Base-by-base conservation (phyloP, 2,113 vertebrate species). In the Trogon melanurus region DNA sequence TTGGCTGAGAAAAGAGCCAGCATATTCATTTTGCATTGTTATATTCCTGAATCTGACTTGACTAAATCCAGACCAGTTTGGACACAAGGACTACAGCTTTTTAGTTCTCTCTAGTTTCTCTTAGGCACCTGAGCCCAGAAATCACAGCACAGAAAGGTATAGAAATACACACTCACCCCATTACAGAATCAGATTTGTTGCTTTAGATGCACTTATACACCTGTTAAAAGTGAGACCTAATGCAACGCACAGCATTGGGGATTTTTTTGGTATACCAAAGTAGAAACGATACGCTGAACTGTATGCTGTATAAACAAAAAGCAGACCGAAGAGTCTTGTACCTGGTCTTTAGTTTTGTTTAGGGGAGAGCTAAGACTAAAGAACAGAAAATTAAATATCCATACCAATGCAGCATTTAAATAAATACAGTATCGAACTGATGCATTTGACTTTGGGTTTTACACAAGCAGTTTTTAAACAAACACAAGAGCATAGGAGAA, bases 401-500 rank as follows among this genome's bases (percentile, higher is more conserved):
- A 64, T 72, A 65, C 16, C 27, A 54, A 47, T 9, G 16, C 22
- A 64, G 34, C n/a, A 36, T 80, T 79, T 30, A 66, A 74, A 74
- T 62, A 94, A 89, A 64, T 15, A 9, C 83, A 50, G 29, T 25
- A 84, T 47, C 41, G 95, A 74, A 73, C 15, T 5, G 11, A 41
- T 5, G 6, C 54, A n/a, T 3, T 7, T 9, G 6, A 54, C 45
- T 71, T 70, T n/a, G 72, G 51, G 53, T 70, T 21, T 96, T 66
- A 54, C 22, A 34, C 36, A 78, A 90, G 74, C 60, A 70, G 51
- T 32, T 95, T 92, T 79, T n/a, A 88, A 88, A 85, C 75, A 89
- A 95, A 95, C 69, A 88, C 62, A 76, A 50, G 22, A 62, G 34
- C 48, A 38, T 29, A 69, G 92, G 73, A 86, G 82, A 93, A 91